Evolutionary conservation across 2,113 vertebrate species (phyloP).

Genomic region (Rhinoderma darwinii): DNA sequence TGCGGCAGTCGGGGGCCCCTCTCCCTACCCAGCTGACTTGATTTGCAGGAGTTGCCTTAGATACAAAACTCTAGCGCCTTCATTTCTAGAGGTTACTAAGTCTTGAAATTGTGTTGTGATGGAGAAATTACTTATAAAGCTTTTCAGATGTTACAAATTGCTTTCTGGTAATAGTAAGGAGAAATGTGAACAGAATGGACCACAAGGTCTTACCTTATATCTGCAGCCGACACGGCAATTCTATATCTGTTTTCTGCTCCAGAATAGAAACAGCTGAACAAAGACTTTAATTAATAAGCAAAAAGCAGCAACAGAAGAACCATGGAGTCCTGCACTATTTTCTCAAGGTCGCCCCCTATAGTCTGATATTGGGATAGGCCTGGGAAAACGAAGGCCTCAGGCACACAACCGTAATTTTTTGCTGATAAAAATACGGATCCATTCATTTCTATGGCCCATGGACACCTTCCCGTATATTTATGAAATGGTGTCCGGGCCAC

Average conservation of each 20-base stretch:
- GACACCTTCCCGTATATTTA: too few species aligned
- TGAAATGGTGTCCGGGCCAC: background rate
- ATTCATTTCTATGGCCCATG: too few species aligned
- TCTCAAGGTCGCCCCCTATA: background rate
- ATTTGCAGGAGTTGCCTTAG: background rate
- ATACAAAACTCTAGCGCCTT: background rate
- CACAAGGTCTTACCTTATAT: too few species aligned
- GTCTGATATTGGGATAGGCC: too few species aligned
- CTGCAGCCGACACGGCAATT: background rate
- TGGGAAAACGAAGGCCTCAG: too few species aligned
- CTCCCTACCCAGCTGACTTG: too few species aligned
- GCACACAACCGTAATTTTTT: too few species aligned
- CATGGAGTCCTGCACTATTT: background rate
- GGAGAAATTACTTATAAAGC: background rate
- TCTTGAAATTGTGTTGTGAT: background rate
- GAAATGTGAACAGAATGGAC: background rate
- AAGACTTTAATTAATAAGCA: background rate
- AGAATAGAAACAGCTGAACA: background rate
- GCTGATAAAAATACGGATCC: too few species aligned
- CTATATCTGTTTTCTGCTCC: background rate
- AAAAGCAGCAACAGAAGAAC: background rate
- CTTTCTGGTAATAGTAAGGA: background rate
- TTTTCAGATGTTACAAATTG: background rate
- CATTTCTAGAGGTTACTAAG: background rate
- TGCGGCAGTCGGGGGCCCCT: background rate